Percentiles rank a stretch among this genome's conserved stretches.
These are phyloP conservation scores for Microplitis demolitor DNA, from an alignment of 1,140 invertebrate genomes.

Conservation along the genomic window DNA sequence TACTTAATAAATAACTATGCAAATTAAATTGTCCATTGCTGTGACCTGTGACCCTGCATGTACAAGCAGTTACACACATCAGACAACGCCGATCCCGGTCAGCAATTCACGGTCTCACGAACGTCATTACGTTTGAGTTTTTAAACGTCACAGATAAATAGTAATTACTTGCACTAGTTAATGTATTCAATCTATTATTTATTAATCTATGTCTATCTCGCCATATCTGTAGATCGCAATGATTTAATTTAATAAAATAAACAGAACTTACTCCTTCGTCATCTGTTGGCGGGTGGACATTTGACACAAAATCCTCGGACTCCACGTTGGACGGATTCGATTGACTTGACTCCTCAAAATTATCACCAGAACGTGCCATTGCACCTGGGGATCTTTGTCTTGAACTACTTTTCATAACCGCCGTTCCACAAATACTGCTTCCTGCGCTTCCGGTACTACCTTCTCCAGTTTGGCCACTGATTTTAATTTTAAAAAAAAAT, in stretches of 20 bases:
- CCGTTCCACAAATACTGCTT: constrained; percentile 44
- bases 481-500: not conserved
- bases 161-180: not conserved
- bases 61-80: constrained; percentile 6
- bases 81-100: constrained; percentile 29
- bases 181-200: not conserved
- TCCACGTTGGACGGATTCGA: constrained; percentile 47
- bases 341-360: constrained; percentile 50
- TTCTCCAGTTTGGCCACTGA: constrained; percentile 43
- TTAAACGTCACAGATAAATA: not conserved
- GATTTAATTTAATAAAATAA: too few species aligned
- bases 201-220: not conserved
- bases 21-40: constrained; percentile 34
- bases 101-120: too few species aligned
- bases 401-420: constrained; percentile 43
- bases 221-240: too few species aligned
- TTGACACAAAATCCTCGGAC: constrained; percentile 52
- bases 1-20: constrained; percentile 34
- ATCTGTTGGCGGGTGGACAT: constrained; percentile 52
- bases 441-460: constrained; percentile 53
- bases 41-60: constrained; percentile 35
- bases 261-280: constrained; percentile 48
- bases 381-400: constrained; percentile 57
- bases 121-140: too few species aligned
- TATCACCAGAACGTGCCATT: constrained; percentile 47